A percentile compares a stretch with the other conserved stretches of the same genome.
These are phyloP conservation scores for Gonocerus acuteangulatus DNA, from an alignment of 2,888 invertebrate genomes.

Conservation along the genomic window DNA sequence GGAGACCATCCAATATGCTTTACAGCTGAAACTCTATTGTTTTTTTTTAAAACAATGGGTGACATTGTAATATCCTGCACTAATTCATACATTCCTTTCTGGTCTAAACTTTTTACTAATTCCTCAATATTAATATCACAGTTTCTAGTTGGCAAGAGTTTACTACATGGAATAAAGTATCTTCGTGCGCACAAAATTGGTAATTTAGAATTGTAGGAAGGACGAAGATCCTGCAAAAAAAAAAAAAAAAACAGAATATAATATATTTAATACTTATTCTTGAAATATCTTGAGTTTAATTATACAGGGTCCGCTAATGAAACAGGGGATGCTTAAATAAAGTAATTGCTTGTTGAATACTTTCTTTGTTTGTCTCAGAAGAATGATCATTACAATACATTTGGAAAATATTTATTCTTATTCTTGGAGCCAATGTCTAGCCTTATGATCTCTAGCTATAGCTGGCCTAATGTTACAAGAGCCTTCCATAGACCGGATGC, in stretches of 20 bases:
- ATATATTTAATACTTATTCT: too few species aligned
- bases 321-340: too few species aligned
- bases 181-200: not conserved
- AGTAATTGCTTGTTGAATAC: too few species aligned
- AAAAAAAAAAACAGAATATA: not conserved
- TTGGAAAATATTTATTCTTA: too few species aligned
- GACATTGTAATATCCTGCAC: constrained; percentile 34
- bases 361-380: too few species aligned
- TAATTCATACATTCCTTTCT: constrained; percentile 30
- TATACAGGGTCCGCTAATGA: too few species aligned
- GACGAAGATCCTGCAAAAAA: not conserved
- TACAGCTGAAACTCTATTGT: constrained; percentile 17
- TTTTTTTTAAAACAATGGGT: constrained; percentile 28
- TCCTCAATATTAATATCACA: constrained; percentile 31
- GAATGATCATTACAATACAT: too few species aligned
- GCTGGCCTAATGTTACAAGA: too few species aligned
- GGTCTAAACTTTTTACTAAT: constrained; percentile 30
- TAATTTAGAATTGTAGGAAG: not conserved
- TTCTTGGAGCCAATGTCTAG: too few species aligned
- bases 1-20: constrained; percentile 34
- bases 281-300: too few species aligned
- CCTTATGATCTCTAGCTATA: too few species aligned
- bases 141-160: constrained; percentile 19
- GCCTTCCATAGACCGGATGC: too few species aligned
- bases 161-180: not conserved